A percentile compares a stretch with the other conserved stretches of the same genome.
Evolutionary conservation across 2,113 vertebrate genomes (phyloP).

Genomic region (Plotosus lineatus): DNA sequence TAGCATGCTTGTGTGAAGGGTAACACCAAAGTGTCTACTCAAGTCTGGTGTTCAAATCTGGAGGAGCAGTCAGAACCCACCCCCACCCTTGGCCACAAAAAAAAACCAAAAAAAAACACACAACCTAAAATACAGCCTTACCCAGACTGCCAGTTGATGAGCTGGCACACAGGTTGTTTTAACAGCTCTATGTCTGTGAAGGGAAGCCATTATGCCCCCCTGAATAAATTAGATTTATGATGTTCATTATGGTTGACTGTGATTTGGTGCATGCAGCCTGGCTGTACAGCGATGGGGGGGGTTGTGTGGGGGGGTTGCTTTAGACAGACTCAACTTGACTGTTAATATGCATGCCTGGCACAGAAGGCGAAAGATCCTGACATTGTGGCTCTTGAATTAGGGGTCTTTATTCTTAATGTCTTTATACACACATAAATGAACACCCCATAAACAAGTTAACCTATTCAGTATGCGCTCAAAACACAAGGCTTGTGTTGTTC

Average conservation of each 20-base stretch:
- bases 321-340: slow-evolving; percentile 43
- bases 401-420: slow-evolving; percentile 22
- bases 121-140: slow-evolving; percentile 40
- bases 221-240: slow-evolving; percentile 63
- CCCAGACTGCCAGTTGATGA: slow-evolving; percentile 34
- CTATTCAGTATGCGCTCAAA: slow-evolving; percentile 25
- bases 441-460: background rate
- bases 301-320: slow-evolving; percentile 51
- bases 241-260: slow-evolving; percentile 58
- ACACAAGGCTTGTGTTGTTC: background rate
- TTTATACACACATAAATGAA: slow-evolving; percentile 13
- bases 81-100: slow-evolving; percentile 2
- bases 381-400: slow-evolving; percentile 3
- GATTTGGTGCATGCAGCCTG: slow-evolving; percentile 47
- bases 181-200: slow-evolving; percentile 37
- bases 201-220: slow-evolving; percentile 33
- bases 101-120: too few species aligned
- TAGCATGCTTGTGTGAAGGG: slow-evolving; percentile 47
- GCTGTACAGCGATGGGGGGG: slow-evolving; percentile 51
- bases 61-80: slow-evolving; percentile 31
- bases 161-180: slow-evolving; percentile 46
- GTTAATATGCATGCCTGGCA: slow-evolving; percentile 49
- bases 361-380: slow-evolving; percentile 3
- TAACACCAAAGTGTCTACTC: slow-evolving; percentile 44
- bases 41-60: slow-evolving; percentile 49